Base-by-base conservation (phyloP, 2,888 invertebrate genomes). In the Halocaridina rubra region DNA sequence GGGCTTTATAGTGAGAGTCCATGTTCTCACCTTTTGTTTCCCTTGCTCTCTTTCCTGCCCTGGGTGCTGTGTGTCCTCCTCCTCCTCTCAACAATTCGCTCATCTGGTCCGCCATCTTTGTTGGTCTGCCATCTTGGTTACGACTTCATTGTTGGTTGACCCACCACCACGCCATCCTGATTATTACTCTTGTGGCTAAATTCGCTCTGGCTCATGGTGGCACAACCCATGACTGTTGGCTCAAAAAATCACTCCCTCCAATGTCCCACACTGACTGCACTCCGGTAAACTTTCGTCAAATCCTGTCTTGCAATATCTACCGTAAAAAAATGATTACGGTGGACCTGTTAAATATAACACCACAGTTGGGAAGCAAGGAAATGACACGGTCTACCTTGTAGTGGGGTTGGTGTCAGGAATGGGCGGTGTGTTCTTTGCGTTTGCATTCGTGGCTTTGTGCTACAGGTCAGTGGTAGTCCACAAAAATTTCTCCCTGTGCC, bases 381-480 rank as follows among this genome's bases (percentile, higher is more conserved):
- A 96, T 93, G 97, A 97, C 94, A 97, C 97, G 94, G 96, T 96
- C 93, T 96, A 96, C 95, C 95, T 97, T 94, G 97, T 97, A 93
- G 96, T 95, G 94, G 96, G 96, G 93, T 96, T 97, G 94, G 97
- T 97, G 95, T 97, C 97, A 94, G 97, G 97, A 94, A 97, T 97
- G 95, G 97, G 97, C 95, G 97, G 97, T 94, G 97, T 97, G 94
- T 97, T 97, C 95, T 95, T 97, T 94, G 95, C 97, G 94, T 97
- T 97, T 95, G 97, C 97, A 94, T 95, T 97, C 94, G 96, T 97
- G 96, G 97, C 97, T 94, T 96, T 97, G 94, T 97, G 97, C 96
- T 97, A 97, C 96, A 96, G 97, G 96, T 97, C 96, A 96, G 96
- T 96, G 94, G 96, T 96, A 95, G 96, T 97, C 95, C 96, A 97